Conservation (phyloP, 2,113 vertebrate species). For the Scolopax mira region DNA sequence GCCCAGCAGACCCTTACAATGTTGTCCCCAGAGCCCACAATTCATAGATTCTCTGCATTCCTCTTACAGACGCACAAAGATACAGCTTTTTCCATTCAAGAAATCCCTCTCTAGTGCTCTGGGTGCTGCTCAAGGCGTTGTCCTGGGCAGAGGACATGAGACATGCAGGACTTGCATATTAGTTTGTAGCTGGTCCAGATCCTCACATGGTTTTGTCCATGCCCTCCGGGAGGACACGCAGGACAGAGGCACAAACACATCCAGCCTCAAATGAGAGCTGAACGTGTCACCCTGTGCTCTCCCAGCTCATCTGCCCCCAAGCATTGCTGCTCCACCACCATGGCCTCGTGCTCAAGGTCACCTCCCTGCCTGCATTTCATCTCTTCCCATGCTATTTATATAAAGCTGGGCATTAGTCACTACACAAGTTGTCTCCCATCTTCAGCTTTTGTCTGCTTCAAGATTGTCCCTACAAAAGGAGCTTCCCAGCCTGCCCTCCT, state of each 20-base stretch:
- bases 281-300: rapidly evolving
- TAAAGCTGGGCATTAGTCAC: neutral
- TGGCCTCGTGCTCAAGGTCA: neutral
- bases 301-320: neutral
- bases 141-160: neutral
- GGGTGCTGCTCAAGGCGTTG: rapidly evolving
- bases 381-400: neutral
- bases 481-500: neutral
- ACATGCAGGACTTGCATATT: rapidly evolving
- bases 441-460: neutral
- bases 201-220: neutral
- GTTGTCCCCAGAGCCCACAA: neutral
- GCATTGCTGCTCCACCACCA: neutral
- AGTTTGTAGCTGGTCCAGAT: neutral
- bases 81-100: neutral
- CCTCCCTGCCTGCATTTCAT: neutral
- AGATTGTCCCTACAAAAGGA: neutral
- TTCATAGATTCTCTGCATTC: neutral
- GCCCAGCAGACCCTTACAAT: neutral
- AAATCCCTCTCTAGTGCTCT: rapidly evolving
- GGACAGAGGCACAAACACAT: neutral
- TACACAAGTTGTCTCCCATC: neutral
- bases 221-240: neutral
- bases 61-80: neutral
- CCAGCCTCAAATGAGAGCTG: neutral